Evolutionary conservation across 2,113 vertebrate species (phyloP).

Genomic region (Bos javanicus): DNA sequence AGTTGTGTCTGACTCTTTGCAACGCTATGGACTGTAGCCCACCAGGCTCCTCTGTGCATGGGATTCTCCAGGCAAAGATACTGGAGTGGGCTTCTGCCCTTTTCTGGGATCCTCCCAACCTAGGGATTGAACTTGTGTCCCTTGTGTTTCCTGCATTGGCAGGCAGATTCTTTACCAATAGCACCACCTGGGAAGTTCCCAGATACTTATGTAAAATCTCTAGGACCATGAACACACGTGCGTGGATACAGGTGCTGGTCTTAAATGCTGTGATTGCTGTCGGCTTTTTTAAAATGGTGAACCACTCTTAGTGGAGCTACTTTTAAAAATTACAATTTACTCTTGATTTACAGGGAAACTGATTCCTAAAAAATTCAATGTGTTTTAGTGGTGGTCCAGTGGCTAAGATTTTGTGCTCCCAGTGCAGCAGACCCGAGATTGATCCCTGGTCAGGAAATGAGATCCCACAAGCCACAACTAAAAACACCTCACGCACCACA

Average conservation of each 20-base stretch:
- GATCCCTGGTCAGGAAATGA: not conserved
- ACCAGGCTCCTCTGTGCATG: not conserved
- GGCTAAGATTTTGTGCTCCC: not conserved
- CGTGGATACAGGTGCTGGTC: not conserved
- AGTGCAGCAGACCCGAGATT: not conserved
- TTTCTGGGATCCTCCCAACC: not conserved
- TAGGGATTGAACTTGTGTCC: not conserved
- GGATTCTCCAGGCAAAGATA: not conserved
- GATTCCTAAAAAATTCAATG: not conserved
- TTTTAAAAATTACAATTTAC: not conserved
- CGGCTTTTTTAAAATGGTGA: not conserved
- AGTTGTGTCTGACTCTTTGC: not conserved
- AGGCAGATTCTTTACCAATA: not conserved
- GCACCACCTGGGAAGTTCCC: not conserved
- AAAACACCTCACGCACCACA: not conserved
- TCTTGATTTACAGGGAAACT: not conserved
- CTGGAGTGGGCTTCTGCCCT: not conserved
- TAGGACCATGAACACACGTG: not conserved
- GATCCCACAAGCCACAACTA: not conserved
- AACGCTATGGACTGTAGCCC: not conserved
- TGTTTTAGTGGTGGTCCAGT: not conserved
- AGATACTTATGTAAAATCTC: not conserved
- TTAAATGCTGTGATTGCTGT: not conserved
- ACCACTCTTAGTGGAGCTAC: not conserved
- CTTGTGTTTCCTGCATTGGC: not conserved